Evolutionary conservation across 2,888 invertebrate species (phyloP).

Genomic region (Polyommatus iphigenia): DNA sequence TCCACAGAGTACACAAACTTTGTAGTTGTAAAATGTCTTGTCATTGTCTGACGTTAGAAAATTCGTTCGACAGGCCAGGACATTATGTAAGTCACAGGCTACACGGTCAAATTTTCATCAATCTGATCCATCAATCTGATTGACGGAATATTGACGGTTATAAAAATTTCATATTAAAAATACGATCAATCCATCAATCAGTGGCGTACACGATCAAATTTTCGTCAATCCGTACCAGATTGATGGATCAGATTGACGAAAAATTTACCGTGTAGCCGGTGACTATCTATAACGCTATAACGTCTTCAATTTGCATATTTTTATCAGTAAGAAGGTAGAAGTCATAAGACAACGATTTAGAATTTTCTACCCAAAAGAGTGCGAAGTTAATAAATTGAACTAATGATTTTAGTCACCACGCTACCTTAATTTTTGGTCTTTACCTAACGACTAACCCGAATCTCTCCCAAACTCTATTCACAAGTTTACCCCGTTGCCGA

Average conservation of each 20-base stretch:
- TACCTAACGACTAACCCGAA: neutral
- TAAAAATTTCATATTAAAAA: no score
- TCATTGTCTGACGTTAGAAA: no score
- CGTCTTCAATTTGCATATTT: neutral
- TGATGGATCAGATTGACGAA: no score
- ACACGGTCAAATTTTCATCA: no score
- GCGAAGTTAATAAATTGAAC: neutral
- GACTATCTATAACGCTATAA: no score
- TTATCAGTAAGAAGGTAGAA: neutral
- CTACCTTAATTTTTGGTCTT: conserved; percentile 10
- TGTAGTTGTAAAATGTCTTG: no score
- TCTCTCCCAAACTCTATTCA: neutral
- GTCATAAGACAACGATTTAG: neutral
- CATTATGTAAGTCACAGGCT: neutral
- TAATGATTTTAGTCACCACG: neutral
- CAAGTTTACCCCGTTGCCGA: conserved; percentile 3
- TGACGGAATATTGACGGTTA: no score
- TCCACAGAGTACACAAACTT: neutral
- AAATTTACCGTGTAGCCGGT: no score
- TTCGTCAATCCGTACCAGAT: no score
- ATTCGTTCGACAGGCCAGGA: neutral
- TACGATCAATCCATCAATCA: no score
- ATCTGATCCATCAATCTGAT: no score
- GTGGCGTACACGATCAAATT: no score
- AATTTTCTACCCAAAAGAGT: neutral